Percentiles rank a stretch among this genome's conserved stretches.
Evolutionary conservation across 2,797 vertebrate species (phyloP).

Genomic region (Pelochelys cantorii): DNA sequence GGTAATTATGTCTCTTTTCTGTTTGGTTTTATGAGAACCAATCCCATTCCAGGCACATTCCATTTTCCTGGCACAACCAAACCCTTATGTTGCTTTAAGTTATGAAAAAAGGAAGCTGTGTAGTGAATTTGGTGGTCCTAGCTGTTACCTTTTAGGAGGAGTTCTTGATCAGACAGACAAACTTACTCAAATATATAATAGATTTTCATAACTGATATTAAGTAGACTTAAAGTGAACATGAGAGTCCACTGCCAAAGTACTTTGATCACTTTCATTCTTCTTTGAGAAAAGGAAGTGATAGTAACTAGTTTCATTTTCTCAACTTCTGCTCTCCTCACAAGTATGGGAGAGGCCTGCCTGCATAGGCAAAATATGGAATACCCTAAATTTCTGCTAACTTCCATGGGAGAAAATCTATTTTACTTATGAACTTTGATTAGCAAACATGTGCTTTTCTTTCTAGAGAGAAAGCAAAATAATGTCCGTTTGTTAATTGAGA

Average conservation of each 20-base stretch:
- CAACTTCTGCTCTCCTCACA: not conserved
- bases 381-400: not conserved
- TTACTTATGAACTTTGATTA: not conserved
- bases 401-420: not conserved
- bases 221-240: not conserved
- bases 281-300: not conserved
- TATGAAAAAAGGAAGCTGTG: too few relatives aligned
- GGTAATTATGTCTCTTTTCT: too few relatives aligned
- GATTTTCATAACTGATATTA: not conserved
- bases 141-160: too few relatives aligned
- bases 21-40: too few relatives aligned
- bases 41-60: too few relatives aligned
- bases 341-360: not conserved
- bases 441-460: not conserved
- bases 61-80: too few relatives aligned
- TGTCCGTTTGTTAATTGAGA: not conserved
- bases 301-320: not conserved
- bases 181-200: too few relatives aligned
- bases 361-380: not conserved
- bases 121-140: too few relatives aligned
- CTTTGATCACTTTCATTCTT: not conserved
- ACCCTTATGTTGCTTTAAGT: too few relatives aligned
- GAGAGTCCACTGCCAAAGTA: not conserved
- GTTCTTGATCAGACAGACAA: too few relatives aligned
- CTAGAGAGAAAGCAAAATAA: conserved; percentile 2